Percentiles rank a stretch among this genome's conserved stretches.
Evolutionary conservation across 2,113 vertebrate species (phyloP).

Genomic region (Anguilla rostrata): DNA sequence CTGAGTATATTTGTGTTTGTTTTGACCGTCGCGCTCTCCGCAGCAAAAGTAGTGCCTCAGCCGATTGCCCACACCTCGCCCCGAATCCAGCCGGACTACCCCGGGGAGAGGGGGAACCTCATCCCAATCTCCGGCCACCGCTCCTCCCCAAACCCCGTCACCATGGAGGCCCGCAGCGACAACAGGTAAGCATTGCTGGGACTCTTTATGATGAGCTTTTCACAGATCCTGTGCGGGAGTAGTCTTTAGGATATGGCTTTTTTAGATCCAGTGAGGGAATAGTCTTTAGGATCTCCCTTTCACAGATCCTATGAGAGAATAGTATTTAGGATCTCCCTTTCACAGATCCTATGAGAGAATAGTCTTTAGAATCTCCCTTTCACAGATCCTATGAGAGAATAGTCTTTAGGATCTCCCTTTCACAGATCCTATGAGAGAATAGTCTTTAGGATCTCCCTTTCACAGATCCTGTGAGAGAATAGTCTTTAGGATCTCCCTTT

Average conservation of each 20-base stretch:
- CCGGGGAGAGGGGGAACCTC: slow-evolving; percentile 86
- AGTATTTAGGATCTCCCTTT: background rate
- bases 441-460: too few relatives aligned
- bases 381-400: too few relatives aligned
- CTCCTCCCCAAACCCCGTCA: slow-evolving; percentile 91
- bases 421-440: too few relatives aligned
- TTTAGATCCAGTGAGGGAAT: background rate
- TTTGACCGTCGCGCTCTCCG: background rate
- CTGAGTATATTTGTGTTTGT: background rate
- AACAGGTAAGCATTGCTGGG: slow-evolving; percentile 75
- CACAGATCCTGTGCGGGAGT: background rate
- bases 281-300: background rate
- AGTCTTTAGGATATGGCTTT: background rate
- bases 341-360: background rate
- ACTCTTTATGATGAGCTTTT: background rate
- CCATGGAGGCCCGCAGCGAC: slow-evolving; percentile 94
- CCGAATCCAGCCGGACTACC: slow-evolving; percentile 91
- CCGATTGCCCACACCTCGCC: slow-evolving; percentile 93
- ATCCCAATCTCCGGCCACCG: slow-evolving; percentile 90
- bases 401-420: too few relatives aligned
- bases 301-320: background rate
- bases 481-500: too few relatives aligned
- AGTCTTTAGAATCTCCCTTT: background rate
- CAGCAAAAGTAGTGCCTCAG: slow-evolving; percentile 98
- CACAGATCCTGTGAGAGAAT: too few relatives aligned